phyloP scores from a whole-genome alignment of 2,797 vertebrate genomes.

The Coilia nasus region DNA sequence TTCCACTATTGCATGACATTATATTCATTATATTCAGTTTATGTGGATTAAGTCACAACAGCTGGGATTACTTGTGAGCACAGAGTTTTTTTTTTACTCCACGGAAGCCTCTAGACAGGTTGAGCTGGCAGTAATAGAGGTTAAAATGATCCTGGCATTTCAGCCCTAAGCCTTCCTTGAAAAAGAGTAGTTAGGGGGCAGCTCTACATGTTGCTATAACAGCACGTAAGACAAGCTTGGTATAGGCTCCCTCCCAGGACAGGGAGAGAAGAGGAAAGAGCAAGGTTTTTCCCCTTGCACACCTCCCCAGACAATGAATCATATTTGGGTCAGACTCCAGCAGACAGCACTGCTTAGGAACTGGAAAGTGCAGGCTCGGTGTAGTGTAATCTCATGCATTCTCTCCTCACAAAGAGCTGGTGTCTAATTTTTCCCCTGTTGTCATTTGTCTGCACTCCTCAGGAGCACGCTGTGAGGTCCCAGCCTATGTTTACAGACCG shows the following conservation, averaged over 20 bases:
- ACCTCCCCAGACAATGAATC: constrained; percentile 27
- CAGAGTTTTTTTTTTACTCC: neutral
- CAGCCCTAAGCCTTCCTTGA: neutral
- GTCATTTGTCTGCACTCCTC: neutral
- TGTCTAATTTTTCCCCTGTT: constrained; percentile 3
- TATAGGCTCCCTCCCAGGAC: neutral
- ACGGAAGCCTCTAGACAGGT: neutral
- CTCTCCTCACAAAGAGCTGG: neutral
- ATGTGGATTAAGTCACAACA: neutral
- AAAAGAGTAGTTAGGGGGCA: neutral
- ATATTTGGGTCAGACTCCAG: constrained; percentile 14
- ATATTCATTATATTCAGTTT: neutral
- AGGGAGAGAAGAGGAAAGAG: neutral
- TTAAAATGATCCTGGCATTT: neutral
- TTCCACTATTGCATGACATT: neutral
- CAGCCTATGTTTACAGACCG: constrained; percentile 38
- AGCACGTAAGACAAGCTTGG: neutral
- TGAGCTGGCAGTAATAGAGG: neutral
- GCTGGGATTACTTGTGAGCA: neutral
- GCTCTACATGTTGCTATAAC: neutral
- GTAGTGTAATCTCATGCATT: neutral
- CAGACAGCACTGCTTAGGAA: constrained; percentile 5
- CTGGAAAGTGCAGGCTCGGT: neutral
- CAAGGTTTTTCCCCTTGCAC: neutral
- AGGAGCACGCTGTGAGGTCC: neutral